These are phyloP conservation scores for Drosophila aff. DNA, from an alignment of 1,140 invertebrate species.

Conservation along the genomic window DNA sequence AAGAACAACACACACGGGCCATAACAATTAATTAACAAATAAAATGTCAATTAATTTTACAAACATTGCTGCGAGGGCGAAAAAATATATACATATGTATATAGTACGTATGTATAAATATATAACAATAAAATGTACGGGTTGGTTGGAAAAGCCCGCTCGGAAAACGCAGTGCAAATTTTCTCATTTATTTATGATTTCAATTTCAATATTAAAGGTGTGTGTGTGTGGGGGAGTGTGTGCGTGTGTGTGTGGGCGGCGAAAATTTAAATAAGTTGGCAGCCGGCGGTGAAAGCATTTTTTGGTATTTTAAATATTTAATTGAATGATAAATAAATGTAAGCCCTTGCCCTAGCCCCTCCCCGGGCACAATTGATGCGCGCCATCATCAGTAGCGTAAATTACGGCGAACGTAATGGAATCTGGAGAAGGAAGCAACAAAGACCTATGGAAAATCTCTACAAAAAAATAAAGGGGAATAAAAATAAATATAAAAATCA, in stretches of 20 bases:
- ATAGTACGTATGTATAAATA: slow-evolving; percentile 34
- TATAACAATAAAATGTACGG: slow-evolving; percentile 78
- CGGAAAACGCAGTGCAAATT: slow-evolving; percentile 50
- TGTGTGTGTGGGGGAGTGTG: slow-evolving; percentile 1
- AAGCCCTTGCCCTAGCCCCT: slow-evolving; percentile 40
- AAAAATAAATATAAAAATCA: slow-evolving; percentile 21
- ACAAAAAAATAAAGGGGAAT: neutral
- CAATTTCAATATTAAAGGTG: slow-evolving; percentile 83
- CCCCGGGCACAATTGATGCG: slow-evolving; percentile 4
- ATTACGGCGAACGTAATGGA: slow-evolving; percentile 38
- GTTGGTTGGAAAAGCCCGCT: neutral
- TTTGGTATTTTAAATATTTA: slow-evolving; percentile 84
- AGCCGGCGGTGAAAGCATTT: slow-evolving; percentile 78
- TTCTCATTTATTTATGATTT: slow-evolving; percentile 84
- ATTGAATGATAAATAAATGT: slow-evolving; percentile 83
- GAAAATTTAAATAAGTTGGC: slow-evolving; percentile 61
- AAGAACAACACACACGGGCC: slow-evolving; percentile 50
- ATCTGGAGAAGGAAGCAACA: slow-evolving; percentile 29
- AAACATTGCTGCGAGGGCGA: slow-evolving; percentile 60
- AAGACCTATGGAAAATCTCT: slow-evolving; percentile 5
- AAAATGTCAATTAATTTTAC: slow-evolving; percentile 84
- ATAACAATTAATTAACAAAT: slow-evolving; percentile 84
- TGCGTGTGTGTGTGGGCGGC: slow-evolving; percentile 17
- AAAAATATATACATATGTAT: slow-evolving; percentile 16
- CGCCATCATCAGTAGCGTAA: slow-evolving; percentile 51